Conservation (phyloP, 2,888 invertebrate genomes). For the Anthrax anthrax region DNA sequence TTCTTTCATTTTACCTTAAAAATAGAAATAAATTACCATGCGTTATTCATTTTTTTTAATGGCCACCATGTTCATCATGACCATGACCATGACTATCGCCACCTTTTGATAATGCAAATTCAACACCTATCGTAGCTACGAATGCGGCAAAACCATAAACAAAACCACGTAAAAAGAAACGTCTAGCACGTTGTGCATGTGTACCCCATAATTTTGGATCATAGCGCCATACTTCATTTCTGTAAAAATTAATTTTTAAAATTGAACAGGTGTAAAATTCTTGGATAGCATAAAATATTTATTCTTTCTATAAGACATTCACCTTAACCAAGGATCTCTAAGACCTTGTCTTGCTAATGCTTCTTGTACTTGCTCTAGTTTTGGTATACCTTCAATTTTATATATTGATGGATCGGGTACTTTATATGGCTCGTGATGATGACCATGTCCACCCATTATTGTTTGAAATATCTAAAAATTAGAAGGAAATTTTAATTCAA, state of each 20-base stretch:
- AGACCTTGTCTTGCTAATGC: constrained; percentile 56
- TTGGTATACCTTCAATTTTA: constrained; percentile 53
- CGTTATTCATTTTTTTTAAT: constrained; percentile 15
- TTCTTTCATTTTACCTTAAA: neutral
- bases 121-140: constrained; percentile 39
- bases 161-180: constrained; percentile 48
- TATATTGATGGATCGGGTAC: constrained; percentile 61
- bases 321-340: constrained; percentile 79
- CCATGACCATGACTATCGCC: constrained; percentile 21
- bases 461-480: neutral
- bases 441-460: constrained; percentile 22
- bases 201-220: constrained; percentile 45
- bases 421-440: constrained; percentile 41
- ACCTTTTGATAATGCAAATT: constrained; percentile 31
- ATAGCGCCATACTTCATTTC: constrained; percentile 76
- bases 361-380: constrained; percentile 47
- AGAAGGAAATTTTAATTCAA: no score
- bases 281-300: neutral
- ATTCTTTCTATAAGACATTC: no score
- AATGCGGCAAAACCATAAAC: constrained; percentile 46
- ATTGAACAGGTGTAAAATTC: neutral
- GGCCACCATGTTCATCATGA: constrained; percentile 37
- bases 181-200: constrained; percentile 29
- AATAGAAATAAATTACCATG: neutral
- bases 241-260: constrained; percentile 25